phyloP scores from a whole-genome alignment of 1,140 invertebrate species.

The Bombus waltoni region DNA sequence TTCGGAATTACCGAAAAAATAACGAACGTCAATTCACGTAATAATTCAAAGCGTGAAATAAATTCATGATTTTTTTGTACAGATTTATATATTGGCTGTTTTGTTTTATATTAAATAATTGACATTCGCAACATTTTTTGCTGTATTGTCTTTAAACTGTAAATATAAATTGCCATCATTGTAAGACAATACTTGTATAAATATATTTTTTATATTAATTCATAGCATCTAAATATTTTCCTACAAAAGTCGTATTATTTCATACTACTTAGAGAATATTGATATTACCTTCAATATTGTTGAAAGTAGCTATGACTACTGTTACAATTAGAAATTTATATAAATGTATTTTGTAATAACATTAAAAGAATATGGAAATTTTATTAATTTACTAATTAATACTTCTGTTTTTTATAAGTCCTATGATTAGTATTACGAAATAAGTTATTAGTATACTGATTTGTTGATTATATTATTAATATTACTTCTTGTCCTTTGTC shows the following conservation, averaged over 20 bases:
- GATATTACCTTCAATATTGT: background rate
- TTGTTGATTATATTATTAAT: background rate
- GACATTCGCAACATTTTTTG: background rate
- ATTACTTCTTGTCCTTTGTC: background rate
- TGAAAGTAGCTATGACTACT: background rate
- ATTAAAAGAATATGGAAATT: slow-evolving; percentile 17
- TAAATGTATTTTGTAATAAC: slow-evolving; percentile 21
- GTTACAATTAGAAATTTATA: slow-evolving; percentile 17
- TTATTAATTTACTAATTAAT: slow-evolving; percentile 12
- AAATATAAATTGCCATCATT: slow-evolving; percentile 17
- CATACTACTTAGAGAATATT: background rate
- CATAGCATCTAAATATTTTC: slow-evolving; percentile 24
- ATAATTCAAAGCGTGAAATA: background rate
- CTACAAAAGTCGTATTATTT: slow-evolving; percentile 24
- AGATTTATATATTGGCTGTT: background rate
- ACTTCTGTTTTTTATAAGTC: background rate
- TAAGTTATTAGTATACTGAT: background rate
- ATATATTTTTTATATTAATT: slow-evolving; percentile 40
- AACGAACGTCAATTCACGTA: background rate
- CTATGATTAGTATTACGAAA: background rate
- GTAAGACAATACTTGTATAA: slow-evolving; percentile 30
- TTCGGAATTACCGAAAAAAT: background rate
- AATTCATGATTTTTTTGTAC: slow-evolving; percentile 8
- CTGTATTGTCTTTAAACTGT: slow-evolving; percentile 12
- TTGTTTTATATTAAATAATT: background rate